Evolutionary conservation across 2,888 invertebrate species (phyloP).

Genomic region (Tromatobia lineatoria): DNA sequence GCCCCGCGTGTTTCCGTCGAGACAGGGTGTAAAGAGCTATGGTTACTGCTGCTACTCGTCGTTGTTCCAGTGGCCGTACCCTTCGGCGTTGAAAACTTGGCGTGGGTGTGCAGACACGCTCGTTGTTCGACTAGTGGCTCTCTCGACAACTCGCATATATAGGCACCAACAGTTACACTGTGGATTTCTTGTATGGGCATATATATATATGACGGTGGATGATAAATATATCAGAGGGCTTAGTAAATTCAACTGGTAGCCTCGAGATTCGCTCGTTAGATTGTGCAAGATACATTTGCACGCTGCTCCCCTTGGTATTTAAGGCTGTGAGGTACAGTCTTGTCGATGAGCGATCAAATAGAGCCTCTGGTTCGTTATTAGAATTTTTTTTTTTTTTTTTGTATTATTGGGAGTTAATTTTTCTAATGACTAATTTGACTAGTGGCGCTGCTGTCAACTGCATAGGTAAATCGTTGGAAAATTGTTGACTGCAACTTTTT

Average conservation of each 20-base stretch:
- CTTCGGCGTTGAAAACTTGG: conserved; percentile 18
- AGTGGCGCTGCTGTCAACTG: too few relatives aligned
- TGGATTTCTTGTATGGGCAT: not conserved
- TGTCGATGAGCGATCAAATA: not conserved
- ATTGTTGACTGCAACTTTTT: too few relatives aligned
- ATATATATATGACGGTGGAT: not conserved
- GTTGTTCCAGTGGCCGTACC: conserved; percentile 20
- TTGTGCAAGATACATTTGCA: conserved; percentile 2
- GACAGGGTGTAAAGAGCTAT: conserved; percentile 40
- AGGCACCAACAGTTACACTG: not conserved
- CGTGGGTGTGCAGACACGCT: conserved; percentile 7
- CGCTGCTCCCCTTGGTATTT: not conserved
- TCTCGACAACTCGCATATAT: conserved; percentile 12
- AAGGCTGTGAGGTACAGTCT: not conserved
- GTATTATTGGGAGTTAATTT: too few relatives aligned
- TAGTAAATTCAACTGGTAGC: conserved; percentile 26
- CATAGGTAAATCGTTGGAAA: too few relatives aligned
- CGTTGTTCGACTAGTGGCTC: not conserved
- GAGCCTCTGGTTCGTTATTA: not conserved
- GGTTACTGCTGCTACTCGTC: conserved; percentile 26
- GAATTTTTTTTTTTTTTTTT: too few relatives aligned
- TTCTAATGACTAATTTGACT: too few relatives aligned
- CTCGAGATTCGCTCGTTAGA: not conserved
- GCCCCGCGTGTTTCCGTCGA: conserved; percentile 22
- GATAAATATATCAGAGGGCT: conserved; percentile 22